Conservation (phyloP, 2,797 vertebrate species). For the Syndactyla subalaris region DNA sequence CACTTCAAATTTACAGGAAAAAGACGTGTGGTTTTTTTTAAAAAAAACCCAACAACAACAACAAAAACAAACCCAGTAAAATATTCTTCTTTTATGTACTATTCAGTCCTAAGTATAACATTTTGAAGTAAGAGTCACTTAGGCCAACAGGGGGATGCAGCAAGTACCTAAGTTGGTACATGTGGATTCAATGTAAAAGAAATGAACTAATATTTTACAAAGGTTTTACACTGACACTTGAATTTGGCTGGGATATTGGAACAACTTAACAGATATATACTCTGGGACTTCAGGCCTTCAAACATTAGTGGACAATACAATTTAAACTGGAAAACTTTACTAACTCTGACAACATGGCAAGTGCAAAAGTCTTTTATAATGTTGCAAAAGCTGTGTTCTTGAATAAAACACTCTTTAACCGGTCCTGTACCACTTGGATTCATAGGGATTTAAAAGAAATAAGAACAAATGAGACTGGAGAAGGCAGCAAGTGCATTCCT, state of each 20-base stretch:
- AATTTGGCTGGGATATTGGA: not conserved
- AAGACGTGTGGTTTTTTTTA: accelerated
- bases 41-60: too few species aligned
- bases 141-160: not conserved
- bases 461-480: not conserved
- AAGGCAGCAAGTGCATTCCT: not conserved
- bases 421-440: not conserved
- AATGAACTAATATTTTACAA: not conserved
- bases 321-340: not conserved
- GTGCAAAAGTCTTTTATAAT: not conserved
- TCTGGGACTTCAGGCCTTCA: not conserved
- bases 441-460: not conserved
- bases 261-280: not conserved
- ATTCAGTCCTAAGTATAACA: not conserved
- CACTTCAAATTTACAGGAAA: not conserved
- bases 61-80: not conserved
- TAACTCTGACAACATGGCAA: not conserved
- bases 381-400: not conserved
- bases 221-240: not conserved
- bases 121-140: not conserved
- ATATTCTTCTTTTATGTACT: not conserved
- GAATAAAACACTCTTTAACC: not conserved
- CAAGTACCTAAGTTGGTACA: not conserved
- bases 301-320: not conserved
- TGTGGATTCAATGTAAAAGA: not conserved